Base-by-base conservation (phyloP, 2,797 vertebrate genomes). In the Pseudochirops corinnae region DNA sequence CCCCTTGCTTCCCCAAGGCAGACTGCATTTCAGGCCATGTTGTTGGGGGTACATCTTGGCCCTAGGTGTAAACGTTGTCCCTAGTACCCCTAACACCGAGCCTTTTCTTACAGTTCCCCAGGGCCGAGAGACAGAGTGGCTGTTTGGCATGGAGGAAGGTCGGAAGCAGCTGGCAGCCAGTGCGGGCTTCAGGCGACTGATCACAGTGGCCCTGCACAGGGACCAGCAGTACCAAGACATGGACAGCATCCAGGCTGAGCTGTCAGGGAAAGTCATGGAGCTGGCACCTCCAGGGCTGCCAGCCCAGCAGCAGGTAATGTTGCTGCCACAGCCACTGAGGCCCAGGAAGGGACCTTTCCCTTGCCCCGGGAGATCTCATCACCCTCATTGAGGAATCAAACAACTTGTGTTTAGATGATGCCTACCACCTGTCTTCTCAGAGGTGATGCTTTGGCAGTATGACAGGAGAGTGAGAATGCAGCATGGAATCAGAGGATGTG, bases 81-180 rank as follows among this genome's bases (percentile, higher is more conserved):
- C 87, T 0, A 24, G 55, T 60, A 91, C 39, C 46, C 1, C 93
- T 97, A 91, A 98, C 94, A 97, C 39, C 53, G 94, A 33, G 67
- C 87, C 62, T 74, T 90, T 90, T 97, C 95, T 97, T 96, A 90
- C 96, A 99, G 99, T 99, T 95, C 99, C 99, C 13, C 99, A 99
- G 98, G 99, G 99, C 92, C 99, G 99, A 93, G 99, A 99, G 98
- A 99, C 99, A 0, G 99, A 99, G 94, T 99, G 99, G 99, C 99
- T 99, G 26, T 99, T 99, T 97, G 99, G 99, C 93, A 99, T 99
- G 1, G 98, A 98, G 9, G 99, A 99, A 92, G 99, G 99, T 5
- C 99, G 99, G 92, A 98, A 97, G 98, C 99, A 99, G 98, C 98
- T 99, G 94, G 99, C 99, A 0, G 94, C 98, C 96, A 99, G 99